Conservation (phyloP, 2,888 invertebrate species). For the Byasa hedistus region DNA sequence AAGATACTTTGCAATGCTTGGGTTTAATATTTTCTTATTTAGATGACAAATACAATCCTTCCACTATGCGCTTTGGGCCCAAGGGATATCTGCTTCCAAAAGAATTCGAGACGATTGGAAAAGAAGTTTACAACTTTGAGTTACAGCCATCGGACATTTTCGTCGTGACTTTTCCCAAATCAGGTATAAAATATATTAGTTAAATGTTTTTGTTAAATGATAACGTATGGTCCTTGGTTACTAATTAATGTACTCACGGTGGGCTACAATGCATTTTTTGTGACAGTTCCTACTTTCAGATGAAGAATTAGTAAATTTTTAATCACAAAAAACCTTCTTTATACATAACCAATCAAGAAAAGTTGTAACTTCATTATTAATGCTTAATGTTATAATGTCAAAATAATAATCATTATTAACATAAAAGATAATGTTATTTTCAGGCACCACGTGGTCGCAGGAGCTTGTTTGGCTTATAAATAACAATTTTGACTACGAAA, state of each 20-base stretch:
- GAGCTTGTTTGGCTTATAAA: constrained; percentile 89
- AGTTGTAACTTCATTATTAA: no score
- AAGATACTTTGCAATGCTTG: no score
- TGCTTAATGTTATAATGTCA: no score
- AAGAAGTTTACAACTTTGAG: constrained; percentile 81
- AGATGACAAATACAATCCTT: not conserved
- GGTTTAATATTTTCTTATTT: not conserved
- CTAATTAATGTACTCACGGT: no score
- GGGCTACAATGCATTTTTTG: no score
- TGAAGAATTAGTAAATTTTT: no score
- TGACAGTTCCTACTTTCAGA: no score
- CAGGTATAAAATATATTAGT: constrained; percentile 65
- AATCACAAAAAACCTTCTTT: no score
- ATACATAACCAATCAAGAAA: no score
- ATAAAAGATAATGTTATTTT: not conserved
- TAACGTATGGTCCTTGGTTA: no score
- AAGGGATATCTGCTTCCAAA: constrained; percentile 83
- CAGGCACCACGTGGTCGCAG: constrained; percentile 88
- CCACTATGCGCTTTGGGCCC: constrained; percentile 81
- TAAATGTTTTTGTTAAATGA: no score
- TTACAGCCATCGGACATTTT: constrained; percentile 82
- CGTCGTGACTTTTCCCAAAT: constrained; percentile 85
- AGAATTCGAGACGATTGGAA: constrained; percentile 78
- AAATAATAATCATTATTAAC: no score
- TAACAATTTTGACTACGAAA: constrained; percentile 85